Percentiles rank a stretch among this genome's conserved stretches.
Evolutionary conservation across 2,888 invertebrate genomes (phyloP).

Genomic region (Caenorhabditis doughertyi): DNA sequence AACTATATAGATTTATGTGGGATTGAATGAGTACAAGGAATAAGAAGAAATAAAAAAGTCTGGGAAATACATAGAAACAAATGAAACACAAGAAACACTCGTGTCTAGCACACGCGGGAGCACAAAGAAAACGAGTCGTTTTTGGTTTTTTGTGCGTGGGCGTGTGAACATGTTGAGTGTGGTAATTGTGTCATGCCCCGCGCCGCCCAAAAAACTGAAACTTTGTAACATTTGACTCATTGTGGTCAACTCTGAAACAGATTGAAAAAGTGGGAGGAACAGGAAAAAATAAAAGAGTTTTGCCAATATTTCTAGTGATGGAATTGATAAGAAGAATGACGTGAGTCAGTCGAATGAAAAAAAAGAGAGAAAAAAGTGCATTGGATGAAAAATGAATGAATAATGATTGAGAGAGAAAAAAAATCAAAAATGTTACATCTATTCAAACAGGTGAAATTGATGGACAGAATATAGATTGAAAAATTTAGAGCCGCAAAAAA

Average conservation of each 20-base stretch:
- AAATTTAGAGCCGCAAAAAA: background rate
- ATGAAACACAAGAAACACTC: slow-evolving; percentile 28
- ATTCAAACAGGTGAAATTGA: slow-evolving; percentile 16
- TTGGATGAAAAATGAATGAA: no score
- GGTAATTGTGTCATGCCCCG: slow-evolving; percentile 35
- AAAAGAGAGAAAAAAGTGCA: background rate
- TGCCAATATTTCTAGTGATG: slow-evolving; percentile 17
- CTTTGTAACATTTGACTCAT: slow-evolving; percentile 29
- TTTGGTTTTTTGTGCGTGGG: slow-evolving; percentile 31
- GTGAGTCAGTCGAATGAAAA: background rate
- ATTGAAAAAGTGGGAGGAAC: slow-evolving; percentile 14
- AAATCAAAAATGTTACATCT: background rate
- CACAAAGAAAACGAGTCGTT: slow-evolving; percentile 34
- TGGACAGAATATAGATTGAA: slow-evolving; percentile 1
- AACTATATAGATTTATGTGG: background rate
- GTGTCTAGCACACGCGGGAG: slow-evolving; percentile 17
- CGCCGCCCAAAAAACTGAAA: background rate
- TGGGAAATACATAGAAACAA: background rate
- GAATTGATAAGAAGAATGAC: slow-evolving; percentile 47
- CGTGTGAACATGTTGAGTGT: slow-evolving; percentile 28
- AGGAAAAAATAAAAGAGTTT: slow-evolving; percentile 18
- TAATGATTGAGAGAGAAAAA: background rate
- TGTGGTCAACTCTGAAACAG: slow-evolving; percentile 12
- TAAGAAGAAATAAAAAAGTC: background rate
- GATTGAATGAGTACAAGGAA: background rate